Base-by-base conservation (phyloP, 2,888 invertebrate genomes). In the Dilophus febrilis region DNA sequence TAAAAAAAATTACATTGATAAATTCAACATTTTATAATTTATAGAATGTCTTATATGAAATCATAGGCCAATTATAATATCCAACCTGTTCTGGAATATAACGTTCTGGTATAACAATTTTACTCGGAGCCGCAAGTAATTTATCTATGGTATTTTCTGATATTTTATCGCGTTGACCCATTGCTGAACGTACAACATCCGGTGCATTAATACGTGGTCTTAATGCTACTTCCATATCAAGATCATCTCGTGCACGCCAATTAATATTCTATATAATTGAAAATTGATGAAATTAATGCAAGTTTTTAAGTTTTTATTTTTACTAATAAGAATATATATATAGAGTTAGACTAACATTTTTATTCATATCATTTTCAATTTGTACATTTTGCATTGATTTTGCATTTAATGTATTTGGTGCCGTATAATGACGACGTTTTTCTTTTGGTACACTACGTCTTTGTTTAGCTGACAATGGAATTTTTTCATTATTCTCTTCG, bases 41-140 rank as follows among this genome's bases (percentile, higher is more conserved):
- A n/a, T n/a, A n/a, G n/a, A n/a, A n/a, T n/a, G n/a, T n/a, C n/a
- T n/a, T n/a, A n/a, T n/a, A n/a, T n/a, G n/a, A n/a, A n/a, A n/a
- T n/a, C n/a, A n/a, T n/a, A n/a, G n/a, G n/a, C n/a, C n/a, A n/a
- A n/a, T n/a, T n/a, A n/a, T n/a, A n/a, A n/a, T n/a, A n/a, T n/a
- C n/a, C n/a, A n/a, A n/a, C 77, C 67, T 84, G 82, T 59, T 91
- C 90, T 17, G 90, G 88, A 50, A 90, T 80, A 54, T 91, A 91
- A 48, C 91, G 71, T 64, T 91, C 90, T 0, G 91, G 91, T 51
- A 91, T 91, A 45, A 80, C 67, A 49, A 91, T 90, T 66, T 90
- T 90, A 59, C 82, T 82, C 12, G 91, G 91, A 13, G 86, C 81
- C 36, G 83, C 81, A 27, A 91, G 65, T 51, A 91, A 66, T 56